Evolutionary conservation across 2,113 vertebrate species (phyloP), one percentile per base, ranked within the genome.

Genomic region (Aleadryas rufinucha): DNA sequence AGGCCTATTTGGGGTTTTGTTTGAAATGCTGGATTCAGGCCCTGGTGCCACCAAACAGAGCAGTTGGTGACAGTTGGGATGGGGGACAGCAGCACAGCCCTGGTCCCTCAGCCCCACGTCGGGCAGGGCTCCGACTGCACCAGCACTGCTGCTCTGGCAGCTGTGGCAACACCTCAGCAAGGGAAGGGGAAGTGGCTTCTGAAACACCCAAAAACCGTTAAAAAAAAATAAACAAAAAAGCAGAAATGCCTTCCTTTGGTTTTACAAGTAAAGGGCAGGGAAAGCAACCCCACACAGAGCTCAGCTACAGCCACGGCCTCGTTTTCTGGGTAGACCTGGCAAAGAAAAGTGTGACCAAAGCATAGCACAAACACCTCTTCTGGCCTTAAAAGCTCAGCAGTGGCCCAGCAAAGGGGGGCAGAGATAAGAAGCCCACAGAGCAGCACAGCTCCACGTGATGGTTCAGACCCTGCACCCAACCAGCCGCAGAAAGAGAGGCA

Each of bases 121-220:
- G 0, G 27, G 44, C 31, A 64, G 49, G 45, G 57, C 59, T 72
- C 37, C 0, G 2, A 6, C 68, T 11, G 5, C 11, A 7, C 8
- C 42, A 52, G 49, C 4, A 0, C 74, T 27, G 74, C 84, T 82
- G 74, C 75, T 47, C 75, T n/a, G 63, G 49, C 72, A 92, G 84
- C 80, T 90, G 57, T 39, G 74, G 66, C 53, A 87, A 71, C 21
- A 30, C 9, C 35, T 68, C 75, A 42, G 85, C 93, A 64, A 41
- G 44, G 86, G 72, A 96, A 95, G 90, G 33, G 95, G 94, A 95
- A 96, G 89, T 86, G 93, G 78, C 56, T 95, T 95, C 57, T 11
- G 10, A 91, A 95, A 90, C 22, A 84, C 28, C n/a, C 5, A 3
- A 71, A 75, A 94, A 87, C 39, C 4, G 26, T 90, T 79, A 50